Conservation (phyloP, 2,888 invertebrate genomes). For the Carabus problematicus region DNA sequence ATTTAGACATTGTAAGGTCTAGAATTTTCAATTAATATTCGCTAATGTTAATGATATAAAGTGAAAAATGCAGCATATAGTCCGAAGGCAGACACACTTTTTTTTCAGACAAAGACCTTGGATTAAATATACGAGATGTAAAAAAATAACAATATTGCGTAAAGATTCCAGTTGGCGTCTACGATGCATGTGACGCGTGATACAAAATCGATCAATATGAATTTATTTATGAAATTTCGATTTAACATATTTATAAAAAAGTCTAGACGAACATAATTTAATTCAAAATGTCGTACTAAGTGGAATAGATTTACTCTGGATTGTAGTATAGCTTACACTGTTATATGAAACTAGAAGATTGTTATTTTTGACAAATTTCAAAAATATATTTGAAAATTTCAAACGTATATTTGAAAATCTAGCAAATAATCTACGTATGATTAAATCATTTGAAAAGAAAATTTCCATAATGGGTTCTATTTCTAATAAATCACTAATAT, state of each 20-base stretch:
- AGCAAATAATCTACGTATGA: no score
- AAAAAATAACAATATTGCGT: constrained; percentile 35
- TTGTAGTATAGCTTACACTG: constrained; percentile 25
- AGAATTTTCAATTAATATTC: no score
- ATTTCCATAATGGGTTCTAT: no score
- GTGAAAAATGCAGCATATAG: no score
- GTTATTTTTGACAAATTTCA: no score
- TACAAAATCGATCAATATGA: constrained; percentile 31
- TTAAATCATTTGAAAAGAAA: no score
- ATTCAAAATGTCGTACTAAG: constrained; percentile 33
- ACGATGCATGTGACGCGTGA: constrained; percentile 24
- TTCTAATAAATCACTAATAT: no score
- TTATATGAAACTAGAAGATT: constrained; percentile 1
- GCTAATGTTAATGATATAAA: no score
- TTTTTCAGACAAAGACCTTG: constrained; percentile 20
- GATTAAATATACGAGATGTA: constrained; percentile 26
- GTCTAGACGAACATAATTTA: constrained; percentile 46
- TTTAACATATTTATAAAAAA: constrained; percentile 52
- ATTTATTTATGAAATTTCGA: constrained; percentile 39
- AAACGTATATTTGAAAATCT: no score
- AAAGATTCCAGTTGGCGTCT: constrained; percentile 11
- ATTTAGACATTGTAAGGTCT: no score
- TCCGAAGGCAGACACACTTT: neutral
- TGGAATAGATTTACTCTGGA: constrained; percentile 28
- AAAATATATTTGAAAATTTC: no score